Conservation (phyloP, 2,888 invertebrate species). For the Ischnura elegans region DNA sequence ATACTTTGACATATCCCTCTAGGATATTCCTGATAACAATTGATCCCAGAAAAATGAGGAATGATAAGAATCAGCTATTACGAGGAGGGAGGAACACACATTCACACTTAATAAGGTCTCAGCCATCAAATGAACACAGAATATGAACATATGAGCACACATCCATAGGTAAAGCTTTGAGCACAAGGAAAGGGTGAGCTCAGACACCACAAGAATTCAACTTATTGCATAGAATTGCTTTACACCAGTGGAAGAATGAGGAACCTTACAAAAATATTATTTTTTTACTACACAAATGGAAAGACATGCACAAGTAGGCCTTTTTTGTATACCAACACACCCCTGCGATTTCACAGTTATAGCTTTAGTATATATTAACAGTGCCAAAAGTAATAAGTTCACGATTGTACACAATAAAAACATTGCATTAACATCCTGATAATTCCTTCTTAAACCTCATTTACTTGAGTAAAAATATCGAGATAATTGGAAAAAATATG, state of each 20-base stretch:
- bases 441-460: conserved; percentile 56
- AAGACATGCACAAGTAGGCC: conserved; percentile 72
- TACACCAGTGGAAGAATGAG: conserved; percentile 71
- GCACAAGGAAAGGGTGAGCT: conserved; percentile 68
- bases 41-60: conserved; percentile 64
- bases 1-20: conserved; percentile 37
- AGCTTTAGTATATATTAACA: conserved; percentile 64
- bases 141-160: conserved; percentile 67
- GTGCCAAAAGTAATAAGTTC: conserved; percentile 65
- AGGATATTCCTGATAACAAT: conserved; percentile 64
- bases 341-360: conserved; percentile 67
- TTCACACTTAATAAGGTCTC: conserved; percentile 66
- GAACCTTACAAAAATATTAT: conserved; percentile 72
- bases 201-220: conserved; percentile 69
- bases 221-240: conserved; percentile 71
- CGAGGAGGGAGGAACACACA: conserved; percentile 59
- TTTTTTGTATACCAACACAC: conserved; percentile 68
- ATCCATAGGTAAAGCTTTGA: conserved; percentile 68
- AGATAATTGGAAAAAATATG: conserved; percentile 63
- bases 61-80: conserved; percentile 58
- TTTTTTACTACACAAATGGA: conserved; percentile 72
- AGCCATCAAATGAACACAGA: conserved; percentile 65
- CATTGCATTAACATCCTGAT: conserved; percentile 66
- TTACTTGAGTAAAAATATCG: conserved; percentile 64
- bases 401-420: conserved; percentile 64